Base-by-base conservation (phyloP, 2,113 vertebrate species). In the Halichoeres trimaculatus region DNA sequence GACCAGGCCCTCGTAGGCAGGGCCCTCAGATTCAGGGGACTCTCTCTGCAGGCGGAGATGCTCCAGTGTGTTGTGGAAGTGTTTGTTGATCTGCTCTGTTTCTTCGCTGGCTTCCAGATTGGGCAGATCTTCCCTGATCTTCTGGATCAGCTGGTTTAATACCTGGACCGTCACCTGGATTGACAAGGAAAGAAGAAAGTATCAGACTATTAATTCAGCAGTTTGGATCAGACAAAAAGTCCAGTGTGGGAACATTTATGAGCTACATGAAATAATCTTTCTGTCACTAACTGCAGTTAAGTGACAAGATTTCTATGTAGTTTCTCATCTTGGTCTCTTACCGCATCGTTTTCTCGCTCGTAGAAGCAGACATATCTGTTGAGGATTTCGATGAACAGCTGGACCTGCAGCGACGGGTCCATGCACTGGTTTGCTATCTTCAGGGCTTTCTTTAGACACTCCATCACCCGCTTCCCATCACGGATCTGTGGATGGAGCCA, bases 381-480 rank as follows among this genome's bases (percentile, higher is more conserved):
- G 80, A 99, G 96, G 90, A 99, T 99, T 92, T 99, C 98, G 83
- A 97, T 99, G 94, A 99, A 99, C 61, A 99, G 97, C 23, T 99
- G 98, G 23, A 99, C 98, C 91, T 99, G 98, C 82, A 99, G 93
- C 22, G 98, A 98, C 1, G 96, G 96, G 78, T 99, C 98, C 98
- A 99, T 99, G 89, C 98, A 99, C 90, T 99, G 98, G 88, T 99
- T 99, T 71, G 98, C 98, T 59, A 99, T 99, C 93, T 99, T 99
- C 75, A 99, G 90, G 8, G 98, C 98, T 87, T 99, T 99, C 91
- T 99, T 99, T 74, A 99, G 86, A 89, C 98, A 99, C 79, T 99
- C 98, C 97, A 99, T 98, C 72, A 99, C 98, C 58, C 98, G 94
- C 63, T 98, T 98, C 30, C 97, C 97, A 76, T 98, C 98, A 17